Base-by-base conservation (phyloP, 1,140 invertebrate genomes). In the Drosophila kanapiae region DNA sequence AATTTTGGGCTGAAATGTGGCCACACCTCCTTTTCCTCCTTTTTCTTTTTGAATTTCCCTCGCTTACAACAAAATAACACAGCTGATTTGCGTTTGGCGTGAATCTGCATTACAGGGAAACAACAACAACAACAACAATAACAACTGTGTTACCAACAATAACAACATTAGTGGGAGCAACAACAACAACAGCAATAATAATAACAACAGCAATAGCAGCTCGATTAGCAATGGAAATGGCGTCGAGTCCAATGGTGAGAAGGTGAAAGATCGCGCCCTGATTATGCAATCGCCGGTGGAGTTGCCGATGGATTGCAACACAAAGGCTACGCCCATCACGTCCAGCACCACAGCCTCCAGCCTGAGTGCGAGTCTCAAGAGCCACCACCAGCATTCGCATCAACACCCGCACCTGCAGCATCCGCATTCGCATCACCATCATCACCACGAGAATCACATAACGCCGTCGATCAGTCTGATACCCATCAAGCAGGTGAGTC, bases 381-480 rank as follows among this genome's bases (percentile, higher is more conserved):
- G 67, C 59, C 82, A 78, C 35, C 74, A 82, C 38, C 63, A 23
- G 23, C 23, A 23, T 23, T 23, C 23, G 23, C 23, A 60, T 10
- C 72, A 67, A 9, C 82, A 83, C 48, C 33, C 57, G 43, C 78
- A 80, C 31, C 78, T 63, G 10, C 57, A 68, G 23, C 63, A 42
- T 16, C 42, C 58, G 7, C 65, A 57, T 6, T 58, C 58, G 4
- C 75, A 80, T 14, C 82, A 81, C 23, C 82, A 82, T 23, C 91
- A 92, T 51, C 91, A 91, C 43, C 81, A 91, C 61, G 94, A 94
- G 83, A 94, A 93, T 61, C 95, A 94, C 90, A 96, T 97, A 80
- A 97, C 96, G 74, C 96, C 96, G 9, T 97, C 96, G 16, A 97
- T 97, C 72, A 97, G 96, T 18, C 93, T 97, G n/a, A 97, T 97